A percentile compares a stretch with the other conserved stretches of the same genome.
Evolutionary conservation across 2,113 vertebrate species (phyloP).

Genomic region (Paradisaea rubra): DNA sequence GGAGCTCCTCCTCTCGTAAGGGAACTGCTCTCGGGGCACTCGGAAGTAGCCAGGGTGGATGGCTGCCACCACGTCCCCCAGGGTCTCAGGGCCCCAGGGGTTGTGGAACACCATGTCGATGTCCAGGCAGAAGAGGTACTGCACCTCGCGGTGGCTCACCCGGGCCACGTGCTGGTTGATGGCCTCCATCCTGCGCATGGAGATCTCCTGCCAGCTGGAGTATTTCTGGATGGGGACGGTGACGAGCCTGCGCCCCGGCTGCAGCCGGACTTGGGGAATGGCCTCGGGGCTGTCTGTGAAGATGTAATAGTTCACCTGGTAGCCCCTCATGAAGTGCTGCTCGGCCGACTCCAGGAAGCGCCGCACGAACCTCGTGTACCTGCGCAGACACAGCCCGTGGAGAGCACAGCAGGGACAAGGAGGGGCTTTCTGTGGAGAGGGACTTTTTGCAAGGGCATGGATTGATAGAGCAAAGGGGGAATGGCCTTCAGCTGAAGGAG

Average conservation of each 20-base stretch:
- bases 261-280: slow-evolving; percentile 31
- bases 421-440: neutral
- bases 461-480: neutral
- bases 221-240: neutral
- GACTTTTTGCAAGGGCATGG: rapidly evolving
- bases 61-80: slow-evolving; percentile 66
- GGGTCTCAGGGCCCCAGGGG: slow-evolving; percentile 69
- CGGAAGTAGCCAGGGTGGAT: slow-evolving; percentile 72
- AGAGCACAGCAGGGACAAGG: neutral
- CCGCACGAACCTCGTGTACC: slow-evolving; percentile 66
- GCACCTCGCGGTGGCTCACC: neutral
- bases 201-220: slow-evolving; percentile 73
- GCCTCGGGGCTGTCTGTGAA: slow-evolving; percentile 66
- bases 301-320: slow-evolving; percentile 68
- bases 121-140: slow-evolving; percentile 76
- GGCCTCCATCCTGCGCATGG: slow-evolving; percentile 68
- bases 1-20: slow-evolving; percentile 65
- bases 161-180: slow-evolving; percentile 60
- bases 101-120: slow-evolving; percentile 68
- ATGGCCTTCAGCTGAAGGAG: neutral
- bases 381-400: neutral
- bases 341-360: slow-evolving; percentile 74
- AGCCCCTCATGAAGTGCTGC: slow-evolving; percentile 71
- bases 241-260: neutral
- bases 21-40: slow-evolving; percentile 14